phyloP scores from a whole-genome alignment of 2,888 invertebrate species.

The Heliconius hortense region DNA sequence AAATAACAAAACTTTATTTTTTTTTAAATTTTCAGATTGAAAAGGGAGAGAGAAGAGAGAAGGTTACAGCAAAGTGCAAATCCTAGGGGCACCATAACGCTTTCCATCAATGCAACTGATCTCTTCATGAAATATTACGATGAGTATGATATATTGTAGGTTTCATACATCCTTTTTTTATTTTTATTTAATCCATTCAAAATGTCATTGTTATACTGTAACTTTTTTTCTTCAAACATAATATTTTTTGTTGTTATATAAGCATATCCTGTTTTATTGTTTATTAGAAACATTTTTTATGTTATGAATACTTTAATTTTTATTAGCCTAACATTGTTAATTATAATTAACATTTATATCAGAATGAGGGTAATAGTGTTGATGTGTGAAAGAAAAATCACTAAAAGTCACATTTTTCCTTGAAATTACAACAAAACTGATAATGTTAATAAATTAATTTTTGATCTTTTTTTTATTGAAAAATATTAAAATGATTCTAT shows the following conservation, averaged over 20 bases:
- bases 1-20: neutral
- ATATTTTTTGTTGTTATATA: neutral
- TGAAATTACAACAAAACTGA: no score
- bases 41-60: conserved; percentile 92
- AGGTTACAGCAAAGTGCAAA: conserved; percentile 94
- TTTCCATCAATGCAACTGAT: conserved; percentile 96
- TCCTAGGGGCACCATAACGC: conserved; percentile 92
- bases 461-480: no score
- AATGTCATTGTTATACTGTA: neutral
- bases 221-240: neutral
- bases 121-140: conserved; percentile 93
- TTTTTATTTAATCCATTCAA: neutral
- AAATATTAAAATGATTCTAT: no score
- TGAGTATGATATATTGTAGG: conserved; percentile 82
- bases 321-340: no score
- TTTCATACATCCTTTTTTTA: conserved; percentile 41
- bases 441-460: no score
- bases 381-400: no score
- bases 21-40: conserved; percentile 71
- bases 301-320: no score
- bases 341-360: no score
- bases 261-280: no score
- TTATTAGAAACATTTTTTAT: no score
- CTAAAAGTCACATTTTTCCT: no score
- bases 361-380: no score